Conservation (phyloP, 2,797 vertebrate genomes). For the Chelmon rostratus region DNA sequence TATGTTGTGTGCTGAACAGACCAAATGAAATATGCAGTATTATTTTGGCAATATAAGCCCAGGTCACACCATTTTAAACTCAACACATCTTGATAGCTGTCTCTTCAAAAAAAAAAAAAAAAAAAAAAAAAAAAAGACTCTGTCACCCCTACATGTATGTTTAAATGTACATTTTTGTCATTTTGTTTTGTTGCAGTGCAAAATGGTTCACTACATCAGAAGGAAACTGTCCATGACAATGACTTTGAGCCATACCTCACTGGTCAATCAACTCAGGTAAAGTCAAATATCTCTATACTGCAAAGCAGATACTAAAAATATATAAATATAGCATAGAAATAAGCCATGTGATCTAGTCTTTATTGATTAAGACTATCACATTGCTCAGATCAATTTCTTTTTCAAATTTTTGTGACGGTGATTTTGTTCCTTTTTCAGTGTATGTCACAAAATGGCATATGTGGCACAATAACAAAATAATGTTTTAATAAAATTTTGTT, state of each 20-base stretch:
- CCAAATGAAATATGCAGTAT: not conserved
- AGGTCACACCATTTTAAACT: not conserved
- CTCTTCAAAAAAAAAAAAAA: too few relatives aligned
- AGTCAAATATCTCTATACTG: constrained; percentile 10
- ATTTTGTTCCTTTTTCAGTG: not conserved
- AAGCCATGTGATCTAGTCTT: too few relatives aligned
- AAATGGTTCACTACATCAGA: constrained; percentile 98
- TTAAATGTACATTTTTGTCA: constrained; percentile 33
- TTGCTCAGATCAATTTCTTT: not conserved
- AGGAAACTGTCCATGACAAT: constrained; percentile 95
- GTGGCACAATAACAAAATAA: not conserved
- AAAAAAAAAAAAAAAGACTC: too few relatives aligned
- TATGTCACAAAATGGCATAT: constrained; percentile 1
- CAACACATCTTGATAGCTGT: not conserved
- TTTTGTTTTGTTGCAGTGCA: constrained; percentile 88
- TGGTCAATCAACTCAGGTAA: constrained; percentile 96
- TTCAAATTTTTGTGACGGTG: not conserved
- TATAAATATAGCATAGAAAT: not conserved
- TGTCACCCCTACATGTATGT: not conserved
- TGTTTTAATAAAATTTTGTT: not conserved
- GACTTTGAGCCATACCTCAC: constrained; percentile 98
- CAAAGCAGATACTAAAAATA: not conserved
- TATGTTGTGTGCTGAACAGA: not conserved
- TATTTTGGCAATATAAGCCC: not conserved
- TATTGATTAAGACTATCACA: not conserved